These are phyloP conservation scores for Otus sunia DNA, from an alignment of 2,113 vertebrate genomes.

Conservation along the genomic window DNA sequence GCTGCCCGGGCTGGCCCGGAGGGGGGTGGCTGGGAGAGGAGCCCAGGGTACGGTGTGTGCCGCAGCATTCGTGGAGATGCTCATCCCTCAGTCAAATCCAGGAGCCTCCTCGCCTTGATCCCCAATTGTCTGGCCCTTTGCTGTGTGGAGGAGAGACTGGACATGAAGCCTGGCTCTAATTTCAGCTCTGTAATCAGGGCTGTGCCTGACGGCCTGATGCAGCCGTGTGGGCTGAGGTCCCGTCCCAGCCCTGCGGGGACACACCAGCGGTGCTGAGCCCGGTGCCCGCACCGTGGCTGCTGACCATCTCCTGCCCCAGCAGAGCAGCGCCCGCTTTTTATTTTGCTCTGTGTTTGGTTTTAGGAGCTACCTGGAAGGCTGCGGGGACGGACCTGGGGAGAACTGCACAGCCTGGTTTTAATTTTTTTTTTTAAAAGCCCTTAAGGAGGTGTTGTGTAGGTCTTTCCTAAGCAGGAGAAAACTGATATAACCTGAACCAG, in stretches of 20 bases:
- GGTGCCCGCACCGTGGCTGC: accelerated
- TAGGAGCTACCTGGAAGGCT: not conserved
- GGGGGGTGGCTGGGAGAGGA: not conserved
- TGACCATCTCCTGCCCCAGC: not conserved
- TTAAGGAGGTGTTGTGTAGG: not conserved
- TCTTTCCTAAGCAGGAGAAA: not conserved
- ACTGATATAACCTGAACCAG: not conserved
- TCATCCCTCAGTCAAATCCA: not conserved
- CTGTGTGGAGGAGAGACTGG: not conserved
- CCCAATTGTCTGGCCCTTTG: accelerated
- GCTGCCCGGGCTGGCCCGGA: too few species aligned
- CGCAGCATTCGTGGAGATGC: accelerated
- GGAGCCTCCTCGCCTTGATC: not conserved
- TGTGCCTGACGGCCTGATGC: not conserved
- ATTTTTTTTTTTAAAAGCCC: not conserved
- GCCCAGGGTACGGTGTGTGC: accelerated
- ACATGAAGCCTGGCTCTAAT: accelerated
- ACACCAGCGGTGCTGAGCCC: not conserved
- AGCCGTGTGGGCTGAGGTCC: not conserved
- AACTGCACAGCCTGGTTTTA: not conserved
- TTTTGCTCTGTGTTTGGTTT: not conserved
- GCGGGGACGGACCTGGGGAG: not conserved
- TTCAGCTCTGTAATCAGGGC: accelerated
- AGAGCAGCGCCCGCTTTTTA: accelerated
- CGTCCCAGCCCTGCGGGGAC: accelerated